These are phyloP conservation scores for Ylistrum balloti DNA, from an alignment of 1,140 invertebrate genomes.

Conservation along the genomic window DNA sequence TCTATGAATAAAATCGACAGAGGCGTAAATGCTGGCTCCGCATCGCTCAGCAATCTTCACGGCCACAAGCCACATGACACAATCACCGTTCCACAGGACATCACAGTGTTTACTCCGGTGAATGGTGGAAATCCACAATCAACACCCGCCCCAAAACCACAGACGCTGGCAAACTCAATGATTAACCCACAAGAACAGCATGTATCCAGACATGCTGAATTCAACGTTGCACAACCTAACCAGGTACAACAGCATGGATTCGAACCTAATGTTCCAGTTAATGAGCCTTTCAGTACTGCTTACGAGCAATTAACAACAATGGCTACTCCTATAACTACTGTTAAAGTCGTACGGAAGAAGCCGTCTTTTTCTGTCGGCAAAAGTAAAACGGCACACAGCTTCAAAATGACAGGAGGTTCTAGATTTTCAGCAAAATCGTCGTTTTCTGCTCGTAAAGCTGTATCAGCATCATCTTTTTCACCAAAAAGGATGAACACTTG, in stretches of 20 bases:
- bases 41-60: background rate
- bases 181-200: background rate
- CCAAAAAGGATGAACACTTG: background rate
- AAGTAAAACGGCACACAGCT: background rate
- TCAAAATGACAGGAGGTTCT: background rate
- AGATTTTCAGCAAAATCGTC: background rate
- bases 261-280: background rate
- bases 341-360: background rate
- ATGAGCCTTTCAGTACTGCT: background rate
- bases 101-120: background rate
- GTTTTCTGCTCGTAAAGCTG: background rate
- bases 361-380: background rate
- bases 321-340: background rate
- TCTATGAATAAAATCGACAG: background rate
- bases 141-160: background rate
- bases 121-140: background rate
- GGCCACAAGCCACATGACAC: background rate
- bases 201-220: background rate
- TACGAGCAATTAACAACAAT: background rate
- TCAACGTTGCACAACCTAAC: slow-evolving; percentile 1
- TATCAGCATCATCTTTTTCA: background rate
- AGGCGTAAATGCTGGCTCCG: background rate
- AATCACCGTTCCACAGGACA: background rate
- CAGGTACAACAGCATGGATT: background rate
- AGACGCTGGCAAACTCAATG: background rate